phyloP scores from a whole-genome alignment of 2,888 invertebrate genomes.

The Aphrophora alni region DNA sequence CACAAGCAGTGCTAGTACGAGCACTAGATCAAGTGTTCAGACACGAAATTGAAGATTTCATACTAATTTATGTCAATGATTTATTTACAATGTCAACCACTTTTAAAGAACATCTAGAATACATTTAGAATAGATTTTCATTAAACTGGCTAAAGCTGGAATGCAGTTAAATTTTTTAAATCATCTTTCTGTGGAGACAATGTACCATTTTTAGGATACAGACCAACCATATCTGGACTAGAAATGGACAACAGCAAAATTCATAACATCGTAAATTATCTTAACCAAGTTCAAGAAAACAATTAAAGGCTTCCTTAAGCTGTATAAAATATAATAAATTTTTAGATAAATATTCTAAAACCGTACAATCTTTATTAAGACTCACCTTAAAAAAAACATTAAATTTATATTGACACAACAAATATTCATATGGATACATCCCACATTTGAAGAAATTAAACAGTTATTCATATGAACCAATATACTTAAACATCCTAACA shows the following conservation, averaged over 20 bases:
- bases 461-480: neutral
- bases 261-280: neutral
- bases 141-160: neutral
- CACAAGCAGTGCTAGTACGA: conserved; percentile 11
- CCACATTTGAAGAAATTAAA: neutral
- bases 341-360: neutral
- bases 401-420: neutral
- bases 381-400: neutral
- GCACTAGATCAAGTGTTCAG: conserved; percentile 3
- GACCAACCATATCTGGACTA: neutral
- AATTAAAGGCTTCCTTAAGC: conserved; percentile 7
- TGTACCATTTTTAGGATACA: neutral
- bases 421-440: too few species aligned
- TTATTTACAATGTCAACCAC: neutral
- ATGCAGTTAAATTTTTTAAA: conserved; percentile 10
- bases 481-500: neutral
- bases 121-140: conserved; percentile 6
- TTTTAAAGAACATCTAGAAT: too few species aligned
- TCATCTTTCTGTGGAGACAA: neutral
- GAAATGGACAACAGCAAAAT: conserved; percentile 18
- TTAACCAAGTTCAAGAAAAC: neutral
- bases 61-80: neutral
- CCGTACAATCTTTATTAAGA: neutral
- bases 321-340: conserved; percentile 22
- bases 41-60: neutral